These are phyloP conservation scores for Cynaeus angustus DNA, from an alignment of 2,888 invertebrate species.

Conservation along the genomic window DNA sequence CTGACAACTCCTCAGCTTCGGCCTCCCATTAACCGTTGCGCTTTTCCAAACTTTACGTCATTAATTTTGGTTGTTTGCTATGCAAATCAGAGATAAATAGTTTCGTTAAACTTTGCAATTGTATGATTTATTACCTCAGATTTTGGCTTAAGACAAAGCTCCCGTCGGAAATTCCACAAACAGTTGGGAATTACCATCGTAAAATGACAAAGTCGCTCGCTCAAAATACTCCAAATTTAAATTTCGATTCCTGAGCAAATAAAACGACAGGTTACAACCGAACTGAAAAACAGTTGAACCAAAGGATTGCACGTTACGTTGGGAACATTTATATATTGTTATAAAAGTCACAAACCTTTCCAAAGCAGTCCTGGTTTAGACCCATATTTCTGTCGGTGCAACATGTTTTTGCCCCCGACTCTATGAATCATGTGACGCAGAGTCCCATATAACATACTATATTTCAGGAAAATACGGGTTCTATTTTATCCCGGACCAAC, in stretches of 20 bases:
- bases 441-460: constrained; percentile 52
- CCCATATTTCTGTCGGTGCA: constrained; percentile 70
- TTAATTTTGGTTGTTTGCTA: constrained; percentile 61
- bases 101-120: constrained; percentile 49
- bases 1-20: constrained; percentile 47
- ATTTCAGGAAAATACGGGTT: constrained; percentile 53
- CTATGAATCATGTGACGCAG: constrained; percentile 64
- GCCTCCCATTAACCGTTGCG: constrained; percentile 58
- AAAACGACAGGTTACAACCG: constrained; percentile 15
- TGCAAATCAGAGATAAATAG: constrained; percentile 50
- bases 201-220: constrained; percentile 9
- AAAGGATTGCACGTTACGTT: constrained; percentile 40
- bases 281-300: constrained; percentile 39
- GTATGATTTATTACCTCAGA: constrained; percentile 46
- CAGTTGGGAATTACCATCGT: constrained; percentile 25
- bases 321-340: constrained; percentile 67
- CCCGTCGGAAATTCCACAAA: constrained; percentile 27
- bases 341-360: constrained; percentile 69
- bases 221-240: constrained; percentile 1
- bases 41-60: constrained; percentile 60
- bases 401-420: constrained; percentile 69
- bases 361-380: constrained; percentile 60
- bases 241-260: background rate
- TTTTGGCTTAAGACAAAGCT: constrained; percentile 34
- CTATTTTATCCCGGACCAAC: constrained; percentile 45